Evolutionary conservation across 2,888 invertebrate genomes (phyloP).

Genomic region (Timema cristinae): DNA sequence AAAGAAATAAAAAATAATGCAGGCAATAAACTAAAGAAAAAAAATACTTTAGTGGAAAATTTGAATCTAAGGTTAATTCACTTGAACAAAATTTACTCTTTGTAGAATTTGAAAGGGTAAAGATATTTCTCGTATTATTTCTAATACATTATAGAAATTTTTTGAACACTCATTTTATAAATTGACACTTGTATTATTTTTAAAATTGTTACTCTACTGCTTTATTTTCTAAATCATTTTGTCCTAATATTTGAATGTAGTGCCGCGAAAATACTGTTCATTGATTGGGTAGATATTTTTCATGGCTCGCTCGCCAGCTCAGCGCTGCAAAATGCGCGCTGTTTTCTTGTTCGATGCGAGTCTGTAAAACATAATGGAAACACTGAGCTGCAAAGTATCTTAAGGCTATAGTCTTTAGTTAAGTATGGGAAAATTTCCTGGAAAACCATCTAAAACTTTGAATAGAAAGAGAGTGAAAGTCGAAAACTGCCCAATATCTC

Average conservation of each 20-base stretch:
- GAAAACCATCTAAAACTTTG: slow-evolving; percentile 82
- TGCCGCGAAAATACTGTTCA: slow-evolving; percentile 24
- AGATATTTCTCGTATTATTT: no score
- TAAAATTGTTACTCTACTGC: no score
- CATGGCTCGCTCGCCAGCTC: slow-evolving; percentile 21
- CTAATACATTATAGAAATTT: no score
- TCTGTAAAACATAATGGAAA: slow-evolving; percentile 27
- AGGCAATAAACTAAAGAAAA: no score
- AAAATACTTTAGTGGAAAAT: no score
- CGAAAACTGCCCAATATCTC: slow-evolving; percentile 56
- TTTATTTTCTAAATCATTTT: no score
- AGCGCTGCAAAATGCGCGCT: slow-evolving; percentile 26
- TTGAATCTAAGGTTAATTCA: no score
- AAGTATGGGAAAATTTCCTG: slow-evolving; percentile 79
- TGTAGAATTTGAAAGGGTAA: no score
- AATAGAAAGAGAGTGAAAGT: slow-evolving; percentile 82
- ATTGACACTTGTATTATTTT: no score
- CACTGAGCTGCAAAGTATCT: slow-evolving; percentile 27
- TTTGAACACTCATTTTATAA: no score
- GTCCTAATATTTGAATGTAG: not conserved
- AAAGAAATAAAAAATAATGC: no score
- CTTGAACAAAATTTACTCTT: no score
- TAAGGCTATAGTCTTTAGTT: slow-evolving; percentile 12
- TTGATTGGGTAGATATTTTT: slow-evolving; percentile 22
- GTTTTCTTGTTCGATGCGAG: slow-evolving; percentile 25